phyloP scores from a whole-genome alignment of 2,797 vertebrate genomes.

The Siniperca obscura region DNA sequence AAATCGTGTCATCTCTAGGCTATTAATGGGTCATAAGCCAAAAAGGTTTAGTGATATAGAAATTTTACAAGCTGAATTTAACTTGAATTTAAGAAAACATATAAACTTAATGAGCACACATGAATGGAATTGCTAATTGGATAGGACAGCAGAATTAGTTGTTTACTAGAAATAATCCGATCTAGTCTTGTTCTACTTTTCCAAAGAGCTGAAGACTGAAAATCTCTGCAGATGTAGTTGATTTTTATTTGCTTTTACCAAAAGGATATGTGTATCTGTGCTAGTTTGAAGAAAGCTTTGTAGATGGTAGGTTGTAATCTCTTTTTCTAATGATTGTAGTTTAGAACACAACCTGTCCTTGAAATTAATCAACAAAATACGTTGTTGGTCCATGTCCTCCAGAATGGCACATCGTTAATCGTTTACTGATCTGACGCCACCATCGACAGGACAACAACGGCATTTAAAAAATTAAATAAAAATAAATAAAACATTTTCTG shows the following conservation, averaged over 20 bases:
- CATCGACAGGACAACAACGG: neutral
- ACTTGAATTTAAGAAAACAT: neutral
- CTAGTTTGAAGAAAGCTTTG: no score
- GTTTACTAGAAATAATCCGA: neutral
- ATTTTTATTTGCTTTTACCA: neutral
- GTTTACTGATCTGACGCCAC: neutral
- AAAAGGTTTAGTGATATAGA: no score
- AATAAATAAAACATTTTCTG: neutral
- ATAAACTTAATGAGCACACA: neutral
- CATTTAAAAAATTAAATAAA: neutral
- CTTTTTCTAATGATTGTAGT: neutral
- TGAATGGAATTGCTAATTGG: neutral
- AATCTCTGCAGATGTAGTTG: neutral
- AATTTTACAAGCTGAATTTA: no score
- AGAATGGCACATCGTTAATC: neutral
- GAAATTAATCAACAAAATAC: neutral
- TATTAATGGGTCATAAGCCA: no score
- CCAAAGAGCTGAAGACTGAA: neutral
- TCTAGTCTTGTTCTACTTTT: neutral
- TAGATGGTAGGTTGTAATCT: no score
- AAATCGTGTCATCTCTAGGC: no score
- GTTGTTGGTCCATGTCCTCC: neutral
- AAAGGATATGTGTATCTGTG: neutral
- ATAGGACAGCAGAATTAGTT: neutral
- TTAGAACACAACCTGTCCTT: neutral